Percentiles rank a stretch among this genome's conserved stretches.
These are phyloP conservation scores for Clarias macrocephalus DNA, from an alignment of 2,113 vertebrate species.

Conservation along the genomic window DNA sequence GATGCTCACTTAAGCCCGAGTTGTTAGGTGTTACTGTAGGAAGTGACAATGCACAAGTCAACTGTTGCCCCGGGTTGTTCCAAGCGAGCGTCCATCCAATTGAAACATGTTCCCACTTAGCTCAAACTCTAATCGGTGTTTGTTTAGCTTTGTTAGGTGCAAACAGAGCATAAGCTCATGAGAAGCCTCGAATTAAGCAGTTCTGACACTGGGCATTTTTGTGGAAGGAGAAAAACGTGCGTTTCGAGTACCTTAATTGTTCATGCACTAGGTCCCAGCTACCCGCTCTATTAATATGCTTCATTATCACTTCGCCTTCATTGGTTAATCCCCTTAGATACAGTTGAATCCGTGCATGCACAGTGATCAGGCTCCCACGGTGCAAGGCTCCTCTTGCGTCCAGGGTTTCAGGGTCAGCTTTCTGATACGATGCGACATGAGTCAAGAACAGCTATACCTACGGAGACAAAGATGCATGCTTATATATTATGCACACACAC, in stretches of 20 bases:
- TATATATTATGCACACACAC: not conserved
- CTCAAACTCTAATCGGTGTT: not conserved
- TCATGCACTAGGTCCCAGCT: no score
- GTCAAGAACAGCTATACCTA: not conserved
- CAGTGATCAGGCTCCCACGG: constrained; percentile 26
- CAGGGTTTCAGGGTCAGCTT: not conserved
- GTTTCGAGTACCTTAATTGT: no score
- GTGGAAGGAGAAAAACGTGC: not conserved
- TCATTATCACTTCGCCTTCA: not conserved
- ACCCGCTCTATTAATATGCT: not conserved
- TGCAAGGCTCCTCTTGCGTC: not conserved
- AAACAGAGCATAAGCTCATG: not conserved
- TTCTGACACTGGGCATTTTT: not conserved
- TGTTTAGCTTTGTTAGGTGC: not conserved
- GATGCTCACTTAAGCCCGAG: not conserved
- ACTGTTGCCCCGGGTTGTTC: not conserved
- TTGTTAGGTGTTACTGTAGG: not conserved
- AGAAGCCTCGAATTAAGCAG: not conserved
- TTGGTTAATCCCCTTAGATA: not conserved
- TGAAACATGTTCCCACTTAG: constrained; percentile 13
- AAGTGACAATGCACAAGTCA: not conserved
- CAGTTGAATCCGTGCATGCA: constrained; percentile 25
- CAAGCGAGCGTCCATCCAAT: not conserved
- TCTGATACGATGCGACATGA: not conserved
- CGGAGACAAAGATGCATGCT: not conserved